Base-by-base conservation (phyloP, 1,140 invertebrate genomes). In the Drosophila virilis region DNA sequence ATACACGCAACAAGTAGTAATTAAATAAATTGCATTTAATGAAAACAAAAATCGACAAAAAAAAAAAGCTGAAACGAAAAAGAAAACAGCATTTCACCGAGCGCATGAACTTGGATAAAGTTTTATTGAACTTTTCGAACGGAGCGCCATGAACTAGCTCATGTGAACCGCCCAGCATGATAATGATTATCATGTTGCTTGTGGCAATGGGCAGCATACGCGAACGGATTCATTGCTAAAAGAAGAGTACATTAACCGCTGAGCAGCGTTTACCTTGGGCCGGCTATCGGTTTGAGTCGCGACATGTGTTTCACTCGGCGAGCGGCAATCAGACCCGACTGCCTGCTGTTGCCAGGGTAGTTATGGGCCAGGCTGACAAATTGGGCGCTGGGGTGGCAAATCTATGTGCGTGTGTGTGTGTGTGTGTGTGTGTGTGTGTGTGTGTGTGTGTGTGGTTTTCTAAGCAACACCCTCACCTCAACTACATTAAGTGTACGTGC, bases 251-350 rank as follows among this genome's bases (percentile, higher is more conserved):
- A 75, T 50, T 71, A 71, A 71, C 73, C 73, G 73, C 60, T 55
- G 72, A 51, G 37, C 59, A 35, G 38, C 55, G 42, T 28, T 71
- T 64, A 71, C 67, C 67, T 71, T 70, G 60, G 73, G 35, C 38
- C 22, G 40, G 62, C 48, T 55, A 52, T 50, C 61, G 55, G 55
- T 58, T 58, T 45, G n/a, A 58, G 35, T 12, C 48, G 46, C 40
- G 76, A 78, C 83, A 86, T 86, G 83, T 86, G 83, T 86, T 86
- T 82, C 69, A 75, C 80, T 83, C 80, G 8, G 51, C 12, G 54
- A 45, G 51, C 1, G 38, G 33, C 45, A 43, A 28, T 13, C 28
- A 43, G 65, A 62, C 22, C 15, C 7, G 43, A 48, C 45, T 22
- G 37, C 28, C 57, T 74, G 71, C 57, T 74, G 71, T 74, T 74